phyloP scores from a whole-genome alignment of 2,797 vertebrate genomes.

The Catharus ustulatus region DNA sequence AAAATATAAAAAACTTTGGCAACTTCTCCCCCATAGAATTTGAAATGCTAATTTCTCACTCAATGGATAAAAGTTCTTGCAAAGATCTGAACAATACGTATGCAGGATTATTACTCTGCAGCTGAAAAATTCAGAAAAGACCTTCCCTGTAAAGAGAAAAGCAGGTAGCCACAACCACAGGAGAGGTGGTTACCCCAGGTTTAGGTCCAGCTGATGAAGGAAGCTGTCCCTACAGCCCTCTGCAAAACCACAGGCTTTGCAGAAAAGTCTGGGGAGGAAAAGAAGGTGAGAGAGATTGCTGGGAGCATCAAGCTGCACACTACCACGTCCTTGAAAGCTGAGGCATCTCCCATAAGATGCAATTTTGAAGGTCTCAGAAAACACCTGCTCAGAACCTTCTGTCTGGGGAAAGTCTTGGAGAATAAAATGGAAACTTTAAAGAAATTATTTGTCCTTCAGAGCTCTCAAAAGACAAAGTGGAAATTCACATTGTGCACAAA shows the following conservation, averaged over 20 bases:
- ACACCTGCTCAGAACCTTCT: constrained; percentile 2
- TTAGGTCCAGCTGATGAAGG: neutral
- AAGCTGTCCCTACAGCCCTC: neutral
- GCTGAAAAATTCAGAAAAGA: neutral
- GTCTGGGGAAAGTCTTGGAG: neutral
- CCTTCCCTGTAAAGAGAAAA: neutral
- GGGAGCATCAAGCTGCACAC: neutral
- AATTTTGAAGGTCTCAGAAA: neutral
- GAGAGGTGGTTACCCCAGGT: neutral
- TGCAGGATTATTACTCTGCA: neutral
- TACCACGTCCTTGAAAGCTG: neutral
- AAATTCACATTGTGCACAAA: neutral
- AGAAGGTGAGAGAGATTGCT: neutral
- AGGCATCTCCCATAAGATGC: neutral
- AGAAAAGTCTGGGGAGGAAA: neutral
- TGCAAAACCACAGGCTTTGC: neutral
- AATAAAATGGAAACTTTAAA: neutral
- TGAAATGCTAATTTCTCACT: constrained; percentile 54
- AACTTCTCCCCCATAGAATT: constrained; percentile 43
- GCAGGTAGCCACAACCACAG: neutral
- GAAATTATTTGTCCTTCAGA: neutral
- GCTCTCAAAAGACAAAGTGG: neutral
- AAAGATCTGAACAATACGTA: neutral
- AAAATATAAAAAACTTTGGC: constrained; percentile 46
- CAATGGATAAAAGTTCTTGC: constrained; percentile 17